These are phyloP conservation scores for Hydrotaea diabolus DNA, from an alignment of 2,888 invertebrate genomes.

Conservation along the genomic window DNA sequence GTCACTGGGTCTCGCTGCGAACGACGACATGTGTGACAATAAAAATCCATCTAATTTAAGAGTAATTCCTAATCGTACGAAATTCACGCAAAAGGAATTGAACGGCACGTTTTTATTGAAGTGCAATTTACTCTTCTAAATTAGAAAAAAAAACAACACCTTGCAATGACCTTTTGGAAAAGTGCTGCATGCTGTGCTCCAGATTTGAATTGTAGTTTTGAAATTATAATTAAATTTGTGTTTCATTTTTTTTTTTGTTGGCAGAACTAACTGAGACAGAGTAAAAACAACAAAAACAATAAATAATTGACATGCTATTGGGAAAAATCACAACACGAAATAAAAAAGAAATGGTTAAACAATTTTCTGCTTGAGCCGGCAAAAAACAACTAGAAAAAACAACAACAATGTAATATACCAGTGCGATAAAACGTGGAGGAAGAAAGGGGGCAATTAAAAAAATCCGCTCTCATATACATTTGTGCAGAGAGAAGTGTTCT, in stretches of 20 bases:
- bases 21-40: not conserved
- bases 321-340: constrained; percentile 37
- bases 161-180: constrained; percentile 62
- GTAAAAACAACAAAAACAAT: not conserved
- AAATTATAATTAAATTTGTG: constrained; percentile 42
- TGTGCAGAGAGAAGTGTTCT: not conserved
- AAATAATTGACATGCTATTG: constrained; percentile 43
- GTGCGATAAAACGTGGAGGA: not conserved
- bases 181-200: constrained; percentile 36
- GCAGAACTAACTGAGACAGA: not conserved
- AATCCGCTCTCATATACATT: not conserved
- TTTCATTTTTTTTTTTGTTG: constrained; percentile 18
- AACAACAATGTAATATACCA: constrained; percentile 30
- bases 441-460: constrained; percentile 16
- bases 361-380: constrained; percentile 53
- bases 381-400: constrained; percentile 25
- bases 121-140: no score
- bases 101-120: no score
- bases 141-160: constrained; percentile 27
- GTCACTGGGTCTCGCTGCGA: no score
- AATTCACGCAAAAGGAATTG: constrained; percentile 16
- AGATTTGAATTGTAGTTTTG: constrained; percentile 31
- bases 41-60: not conserved
- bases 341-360: constrained; percentile 5
- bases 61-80: constrained; percentile 12